phyloP scores from a whole-genome alignment of 1,140 invertebrate genomes.

The Dufourea novaeangliae region DNA sequence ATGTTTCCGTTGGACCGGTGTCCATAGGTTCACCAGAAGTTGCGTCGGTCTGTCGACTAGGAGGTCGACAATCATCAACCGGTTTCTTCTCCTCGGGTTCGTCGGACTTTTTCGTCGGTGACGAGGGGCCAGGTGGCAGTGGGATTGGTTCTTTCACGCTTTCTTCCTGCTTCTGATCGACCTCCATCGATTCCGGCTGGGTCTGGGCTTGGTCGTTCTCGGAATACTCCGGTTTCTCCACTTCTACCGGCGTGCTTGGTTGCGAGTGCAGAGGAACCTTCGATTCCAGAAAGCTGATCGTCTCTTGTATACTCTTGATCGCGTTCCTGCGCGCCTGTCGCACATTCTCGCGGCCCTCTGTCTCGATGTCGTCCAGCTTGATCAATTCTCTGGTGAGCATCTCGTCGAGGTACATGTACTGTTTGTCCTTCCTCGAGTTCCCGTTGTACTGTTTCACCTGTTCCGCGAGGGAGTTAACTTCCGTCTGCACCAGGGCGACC shows the following conservation, averaged over 20 bases:
- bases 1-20: neutral
- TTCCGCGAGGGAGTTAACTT: constrained; percentile 89
- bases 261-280: constrained; percentile 79
- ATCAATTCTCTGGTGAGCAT: constrained; percentile 96
- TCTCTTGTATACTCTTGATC: constrained; percentile 93
- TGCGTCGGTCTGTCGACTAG: constrained; percentile 9
- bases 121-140: constrained; percentile 56
- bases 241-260: constrained; percentile 13
- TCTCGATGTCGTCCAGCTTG: constrained; percentile 95
- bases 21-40: neutral
- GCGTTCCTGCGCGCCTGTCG: constrained; percentile 92
- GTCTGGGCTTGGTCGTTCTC: neutral
- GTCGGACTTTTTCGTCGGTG: constrained; percentile 44
- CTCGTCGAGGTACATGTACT: constrained; percentile 95
- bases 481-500: constrained; percentile 90
- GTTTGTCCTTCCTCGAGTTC: constrained; percentile 88
- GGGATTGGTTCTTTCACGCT: constrained; percentile 53
- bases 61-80: neutral
- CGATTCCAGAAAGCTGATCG: constrained; percentile 90
- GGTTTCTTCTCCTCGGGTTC: constrained; percentile 1
- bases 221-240: neutral
- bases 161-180: constrained; percentile 40
- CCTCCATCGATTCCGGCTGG: constrained; percentile 3
- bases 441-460: constrained; percentile 91
- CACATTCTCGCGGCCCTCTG: constrained; percentile 94